These are phyloP conservation scores for Rhamnusium bicolor DNA, from an alignment of 2,888 invertebrate species.

Conservation along the genomic window DNA sequence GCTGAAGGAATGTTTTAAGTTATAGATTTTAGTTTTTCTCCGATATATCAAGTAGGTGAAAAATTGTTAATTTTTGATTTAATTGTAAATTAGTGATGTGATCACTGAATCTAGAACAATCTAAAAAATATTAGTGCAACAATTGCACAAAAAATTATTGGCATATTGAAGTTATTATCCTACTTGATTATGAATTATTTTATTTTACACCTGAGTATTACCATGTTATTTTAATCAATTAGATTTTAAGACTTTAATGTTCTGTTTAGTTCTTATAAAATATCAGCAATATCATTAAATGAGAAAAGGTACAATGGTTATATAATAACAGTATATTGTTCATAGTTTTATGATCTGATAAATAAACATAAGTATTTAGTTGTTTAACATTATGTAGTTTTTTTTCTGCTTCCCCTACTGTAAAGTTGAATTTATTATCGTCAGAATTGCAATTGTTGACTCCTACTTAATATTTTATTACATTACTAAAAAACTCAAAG, in stretches of 20 bases:
- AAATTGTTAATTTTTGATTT: background rate
- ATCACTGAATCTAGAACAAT: too few species aligned
- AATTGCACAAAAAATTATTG: too few species aligned
- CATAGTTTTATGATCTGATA: conserved; percentile 30
- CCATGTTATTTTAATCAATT: conserved; percentile 25
- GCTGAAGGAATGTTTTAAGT: conserved; percentile 1
- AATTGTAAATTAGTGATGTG: background rate
- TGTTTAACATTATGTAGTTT: background rate
- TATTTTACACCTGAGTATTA: conserved; percentile 22
- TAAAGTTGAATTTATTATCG: too few species aligned
- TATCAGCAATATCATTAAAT: background rate
- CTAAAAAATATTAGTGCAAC: too few species aligned
- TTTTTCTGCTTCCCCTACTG: background rate
- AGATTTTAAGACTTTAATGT: conserved; percentile 5
- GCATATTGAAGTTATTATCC: background rate
- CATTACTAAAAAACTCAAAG: too few species aligned
- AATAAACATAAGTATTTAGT: conserved; percentile 21
- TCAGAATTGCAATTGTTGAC: too few species aligned
- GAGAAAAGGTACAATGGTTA: conserved; percentile 18
- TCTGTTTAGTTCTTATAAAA: background rate
- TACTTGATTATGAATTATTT: background rate
- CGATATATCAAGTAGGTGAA: background rate
- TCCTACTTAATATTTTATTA: too few species aligned
- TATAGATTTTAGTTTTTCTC: background rate
- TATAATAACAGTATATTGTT: conserved; percentile 15